Evolutionary conservation across 2,797 vertebrate genomes (phyloP), one percentile per base, ranked within the genome.

Genomic region (Lithobates sylvaticus): DNA sequence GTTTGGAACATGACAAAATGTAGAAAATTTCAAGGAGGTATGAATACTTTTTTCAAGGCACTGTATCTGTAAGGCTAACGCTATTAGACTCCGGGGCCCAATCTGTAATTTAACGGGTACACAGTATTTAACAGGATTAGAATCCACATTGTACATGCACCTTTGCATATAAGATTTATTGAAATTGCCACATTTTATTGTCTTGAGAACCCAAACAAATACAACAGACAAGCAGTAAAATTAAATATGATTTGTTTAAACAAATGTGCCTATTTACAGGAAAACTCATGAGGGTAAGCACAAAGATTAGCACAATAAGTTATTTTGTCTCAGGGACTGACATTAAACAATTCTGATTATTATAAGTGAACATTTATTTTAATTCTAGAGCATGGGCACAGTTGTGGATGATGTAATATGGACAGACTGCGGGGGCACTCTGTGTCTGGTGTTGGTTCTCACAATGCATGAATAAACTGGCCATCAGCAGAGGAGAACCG

Each of bases 1-100:
- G 32, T 32, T 32, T 32, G 32, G 32, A 32, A 32, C 32, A 32
- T 32, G 32, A 32, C 32, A 32, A 32, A 32, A 32, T 32, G 32
- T 32, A 4, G 3, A 32, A 32, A 32, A 32, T 32, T 32, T 32
- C 32, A 32, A 32, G 32, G 3, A 29, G 32, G 32, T 32, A 32
- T 32, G 32, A 32, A 32, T 32, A 32, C 32, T 32, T 32, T 32
- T 32, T 32, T 3, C 32, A 32, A 32, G 32, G 32, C 32, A 32
- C 32, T 32, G 68, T 72, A 75, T 83, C 27, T 50, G 81, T n/a
- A 76, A 69, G 27, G 65, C 29, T 77, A 76, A 84, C 74, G 39
- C 15, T 70, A 58, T 84, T 12, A 84, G 10, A 29, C 2, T 10
- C 3, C 5, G 68, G 15, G 39, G 50, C 68, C 44, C 32, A 54